Evolutionary conservation across 2,797 vertebrate species (phyloP), one percentile per base, ranked within the genome.

Genomic region (Semotilus atromaculatus): DNA sequence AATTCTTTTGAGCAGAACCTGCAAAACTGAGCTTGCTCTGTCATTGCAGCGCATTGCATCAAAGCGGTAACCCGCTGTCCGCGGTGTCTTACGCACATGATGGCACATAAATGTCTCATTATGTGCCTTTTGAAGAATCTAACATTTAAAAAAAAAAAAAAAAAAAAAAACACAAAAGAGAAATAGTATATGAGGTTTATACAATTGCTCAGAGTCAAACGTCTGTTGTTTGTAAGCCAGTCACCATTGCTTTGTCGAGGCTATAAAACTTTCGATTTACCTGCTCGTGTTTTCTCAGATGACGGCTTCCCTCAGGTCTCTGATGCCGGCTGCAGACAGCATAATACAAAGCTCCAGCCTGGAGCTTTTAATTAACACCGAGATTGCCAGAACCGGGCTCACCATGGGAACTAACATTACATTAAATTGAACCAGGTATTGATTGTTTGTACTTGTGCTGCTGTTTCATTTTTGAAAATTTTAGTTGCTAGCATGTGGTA

Each of bases 361-460:
- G 62, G 80, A 85, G 83, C 77, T 88, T 89, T 90, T 88, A 90
- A 90, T 90, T 87, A 90, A 90, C 84, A 81, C 62, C 23, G 72
- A 83, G 83, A 89, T 90, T 82, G 86, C 88, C 83, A 83, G 85
- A 82, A 38, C 82, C 67, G 76, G 68, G 82, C 84, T 82, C 89
- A 85, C 89, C 86, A 89, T 87, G 85, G 89, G 83, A 87, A 51
- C 86, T 71, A 81, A 88, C 83, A 89, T 89, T 88, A 88, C 88
- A 86, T 90, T 86, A 90, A 84, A 89, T 87, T 74, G 75, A 82
- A 79, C 67, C 79, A 85, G 76, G 73, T 86, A 88, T 89, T 89
- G 88, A 90, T 90, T 85, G 86, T 84, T 74, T 75, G 75, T 75
- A 86, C 85, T 82, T 83, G 70, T 84, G 85, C 64, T 80, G 81